These are phyloP conservation scores for Ptiloglossa arizonensis DNA, from an alignment of 1,140 invertebrate species.

Conservation along the genomic window DNA sequence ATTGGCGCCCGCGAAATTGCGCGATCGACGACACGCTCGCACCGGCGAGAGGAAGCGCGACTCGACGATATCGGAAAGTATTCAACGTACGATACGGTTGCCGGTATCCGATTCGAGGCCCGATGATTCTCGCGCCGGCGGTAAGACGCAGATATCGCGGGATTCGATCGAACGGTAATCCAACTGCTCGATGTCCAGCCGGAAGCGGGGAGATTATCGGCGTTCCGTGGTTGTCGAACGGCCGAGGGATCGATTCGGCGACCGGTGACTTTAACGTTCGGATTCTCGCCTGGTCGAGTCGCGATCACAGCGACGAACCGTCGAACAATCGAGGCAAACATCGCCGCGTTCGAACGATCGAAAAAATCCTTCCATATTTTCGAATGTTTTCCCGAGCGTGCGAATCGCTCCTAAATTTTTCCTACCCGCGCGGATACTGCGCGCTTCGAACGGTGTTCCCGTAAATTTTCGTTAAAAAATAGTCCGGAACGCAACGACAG, in stretches of 20 bases:
- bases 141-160: neutral
- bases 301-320: too few species aligned
- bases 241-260: conserved; percentile 9
- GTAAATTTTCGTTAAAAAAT: too few species aligned
- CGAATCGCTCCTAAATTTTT: too few species aligned
- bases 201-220: conserved; percentile 30
- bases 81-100: neutral
- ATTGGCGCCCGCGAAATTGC: neutral
- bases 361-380: too few species aligned
- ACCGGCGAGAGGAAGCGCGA: neutral
- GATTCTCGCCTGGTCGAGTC: too few species aligned
- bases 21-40: neutral
- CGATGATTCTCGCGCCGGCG: conserved; percentile 8
- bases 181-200: neutral
- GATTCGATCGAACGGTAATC: conserved; percentile 7
- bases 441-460: too few species aligned
- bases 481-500: too few species aligned
- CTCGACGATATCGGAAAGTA: neutral
- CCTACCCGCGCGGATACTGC: too few species aligned
- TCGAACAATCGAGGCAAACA: too few species aligned
- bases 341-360: too few species aligned
- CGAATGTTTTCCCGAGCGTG: too few species aligned
- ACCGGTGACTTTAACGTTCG: too few species aligned
- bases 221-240: neutral
- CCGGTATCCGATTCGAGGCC: conserved; percentile 11